Evolutionary conservation across 1,140 invertebrate genomes (phyloP).

Genomic region (Drosophila elegans): DNA sequence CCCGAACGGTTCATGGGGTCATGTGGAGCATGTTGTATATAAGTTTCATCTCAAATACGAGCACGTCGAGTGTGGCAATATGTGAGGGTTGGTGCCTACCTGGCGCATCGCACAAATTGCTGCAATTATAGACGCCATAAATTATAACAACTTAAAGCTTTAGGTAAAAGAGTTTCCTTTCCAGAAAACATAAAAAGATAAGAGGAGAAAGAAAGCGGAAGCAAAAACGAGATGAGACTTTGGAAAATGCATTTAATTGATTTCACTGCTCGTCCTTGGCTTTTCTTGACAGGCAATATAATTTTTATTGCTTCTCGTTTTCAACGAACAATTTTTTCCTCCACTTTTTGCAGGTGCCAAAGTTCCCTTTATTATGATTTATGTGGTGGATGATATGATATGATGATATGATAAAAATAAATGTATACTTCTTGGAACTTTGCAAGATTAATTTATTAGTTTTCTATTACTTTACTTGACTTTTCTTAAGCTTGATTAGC

Average conservation of each 20-base stretch:
- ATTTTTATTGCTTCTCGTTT: constrained; percentile 37
- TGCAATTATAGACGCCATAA: constrained; percentile 81
- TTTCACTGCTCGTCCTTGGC: constrained; percentile 48
- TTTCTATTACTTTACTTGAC: not conserved
- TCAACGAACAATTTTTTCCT: not conserved
- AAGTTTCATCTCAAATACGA: constrained; percentile 58
- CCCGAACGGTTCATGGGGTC: constrained; percentile 1
- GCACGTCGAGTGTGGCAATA: constrained; percentile 13
- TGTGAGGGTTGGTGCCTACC: constrained; percentile 1
- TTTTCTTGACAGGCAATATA: constrained; percentile 38
- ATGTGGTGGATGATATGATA: constrained; percentile 12
- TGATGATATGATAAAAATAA: constrained; percentile 3
- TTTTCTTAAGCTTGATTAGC: no score
- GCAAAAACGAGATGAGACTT: constrained; percentile 23
- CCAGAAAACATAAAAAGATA: constrained; percentile 10
- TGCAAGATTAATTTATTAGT: not conserved
- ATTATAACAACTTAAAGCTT: constrained; percentile 66
- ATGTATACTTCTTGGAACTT: not conserved
- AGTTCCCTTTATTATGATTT: constrained; percentile 18
- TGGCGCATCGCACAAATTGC: constrained; percentile 62
- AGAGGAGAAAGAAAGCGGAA: not conserved
- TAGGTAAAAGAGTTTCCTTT: constrained; percentile 35
- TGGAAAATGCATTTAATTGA: constrained; percentile 75
- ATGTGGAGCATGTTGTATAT: constrained; percentile 46
- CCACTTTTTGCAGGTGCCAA: constrained; percentile 8